Conservation (phyloP, 2,113 vertebrate genomes). For the Melanerpes aurifrons region DNA sequence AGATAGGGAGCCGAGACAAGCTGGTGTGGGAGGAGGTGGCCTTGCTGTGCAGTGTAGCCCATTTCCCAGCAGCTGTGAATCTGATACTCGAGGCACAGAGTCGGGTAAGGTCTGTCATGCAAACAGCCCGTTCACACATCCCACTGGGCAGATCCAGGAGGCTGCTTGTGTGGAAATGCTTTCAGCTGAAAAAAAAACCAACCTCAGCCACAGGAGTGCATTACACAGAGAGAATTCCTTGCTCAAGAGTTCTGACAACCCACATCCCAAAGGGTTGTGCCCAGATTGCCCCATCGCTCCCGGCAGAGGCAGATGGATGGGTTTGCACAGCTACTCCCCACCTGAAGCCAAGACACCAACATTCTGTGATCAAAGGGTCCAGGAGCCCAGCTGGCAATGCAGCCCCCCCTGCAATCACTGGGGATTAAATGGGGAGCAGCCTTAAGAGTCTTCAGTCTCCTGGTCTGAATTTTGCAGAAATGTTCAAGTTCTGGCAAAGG, state of each 20-base stretch:
- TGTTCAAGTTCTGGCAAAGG: neutral
- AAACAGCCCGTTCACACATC: neutral
- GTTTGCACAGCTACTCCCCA: neutral
- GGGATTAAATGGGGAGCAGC: neutral
- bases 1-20: neutral
- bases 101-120: rapidly evolving
- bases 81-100: neutral
- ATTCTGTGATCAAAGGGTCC: neutral
- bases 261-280: neutral
- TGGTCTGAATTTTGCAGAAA: neutral
- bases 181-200: neutral
- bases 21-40: neutral
- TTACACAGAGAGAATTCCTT: neutral
- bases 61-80: neutral
- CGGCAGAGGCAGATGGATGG: neutral
- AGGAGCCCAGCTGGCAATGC: neutral
- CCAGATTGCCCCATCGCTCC: neutral
- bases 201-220: neutral
- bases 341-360: neutral
- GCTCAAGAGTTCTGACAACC: neutral
- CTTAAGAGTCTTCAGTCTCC: neutral
- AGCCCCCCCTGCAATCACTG: neutral
- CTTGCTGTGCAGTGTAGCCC: neutral
- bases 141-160: neutral
- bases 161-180: neutral